These are phyloP conservation scores for Psittacula derbiana DNA, from an alignment of 2,797 vertebrate species.

Conservation along the genomic window DNA sequence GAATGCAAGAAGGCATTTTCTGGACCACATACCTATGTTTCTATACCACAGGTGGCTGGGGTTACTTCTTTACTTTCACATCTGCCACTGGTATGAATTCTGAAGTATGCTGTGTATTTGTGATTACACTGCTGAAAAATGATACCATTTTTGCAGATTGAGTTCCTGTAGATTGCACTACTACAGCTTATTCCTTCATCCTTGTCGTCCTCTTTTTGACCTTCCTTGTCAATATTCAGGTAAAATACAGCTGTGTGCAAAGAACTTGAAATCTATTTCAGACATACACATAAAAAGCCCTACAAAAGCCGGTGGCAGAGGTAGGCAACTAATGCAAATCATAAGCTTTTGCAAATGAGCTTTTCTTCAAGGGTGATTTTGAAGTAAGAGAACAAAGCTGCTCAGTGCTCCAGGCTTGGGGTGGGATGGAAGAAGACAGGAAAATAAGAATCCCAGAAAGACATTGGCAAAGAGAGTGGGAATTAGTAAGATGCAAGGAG, in stretches of 20 bases:
- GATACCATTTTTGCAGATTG: neutral
- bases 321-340: neutral
- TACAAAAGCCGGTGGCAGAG: neutral
- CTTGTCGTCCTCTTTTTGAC: neutral
- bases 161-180: neutral
- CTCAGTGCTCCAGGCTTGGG: neutral
- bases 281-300: neutral
- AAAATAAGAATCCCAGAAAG: neutral
- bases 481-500: neutral
- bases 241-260: neutral
- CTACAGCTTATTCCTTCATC: neutral
- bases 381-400: neutral
- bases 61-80: neutral
- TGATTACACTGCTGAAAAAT: neutral
- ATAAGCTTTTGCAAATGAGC: neutral
- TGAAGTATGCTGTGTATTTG: neutral
- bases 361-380: neutral
- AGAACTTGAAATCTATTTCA: neutral
- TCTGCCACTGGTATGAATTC: neutral
- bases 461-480: neutral
- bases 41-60: neutral
- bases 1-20: constrained; percentile 14
- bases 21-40: neutral
- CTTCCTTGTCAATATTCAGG: neutral
- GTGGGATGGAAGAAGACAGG: neutral